These are phyloP conservation scores for Phodopus roborovskii DNA, from an alignment of 2,113 vertebrate species.

Conservation along the genomic window DNA sequence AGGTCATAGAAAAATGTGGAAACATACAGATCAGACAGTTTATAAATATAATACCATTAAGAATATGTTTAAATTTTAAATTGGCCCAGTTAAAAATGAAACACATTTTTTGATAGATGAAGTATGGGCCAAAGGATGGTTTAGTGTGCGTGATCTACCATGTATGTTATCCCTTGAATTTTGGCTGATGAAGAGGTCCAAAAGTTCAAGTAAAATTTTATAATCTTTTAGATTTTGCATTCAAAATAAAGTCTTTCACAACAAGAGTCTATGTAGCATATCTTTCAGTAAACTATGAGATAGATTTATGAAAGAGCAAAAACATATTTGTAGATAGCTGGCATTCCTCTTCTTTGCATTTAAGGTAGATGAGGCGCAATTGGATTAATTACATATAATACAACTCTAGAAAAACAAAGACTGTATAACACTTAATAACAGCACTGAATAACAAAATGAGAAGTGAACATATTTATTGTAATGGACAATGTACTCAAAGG, in stretches of 20 bases:
- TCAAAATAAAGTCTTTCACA: background rate
- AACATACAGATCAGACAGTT: background rate
- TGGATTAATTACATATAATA: background rate
- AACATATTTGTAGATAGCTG: background rate
- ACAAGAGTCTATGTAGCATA: background rate
- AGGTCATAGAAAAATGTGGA: background rate
- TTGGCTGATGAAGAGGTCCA: too few species aligned
- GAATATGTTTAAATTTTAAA: background rate
- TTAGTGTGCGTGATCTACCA: background rate
- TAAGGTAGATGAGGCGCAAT: too few species aligned
- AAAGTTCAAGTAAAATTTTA: background rate
- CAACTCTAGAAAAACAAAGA: rapidly evolving
- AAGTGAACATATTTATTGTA: background rate
- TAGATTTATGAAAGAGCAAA: background rate
- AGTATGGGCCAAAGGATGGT: background rate
- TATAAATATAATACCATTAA: background rate
- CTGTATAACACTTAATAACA: too few species aligned
- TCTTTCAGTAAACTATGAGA: background rate
- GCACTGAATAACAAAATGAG: background rate
- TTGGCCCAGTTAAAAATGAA: background rate
- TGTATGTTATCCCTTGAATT: background rate
- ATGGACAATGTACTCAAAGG: background rate
- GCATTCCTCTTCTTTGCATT: background rate
- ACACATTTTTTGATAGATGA: background rate
- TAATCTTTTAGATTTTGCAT: background rate